phyloP scores from a whole-genome alignment of 2,888 invertebrate genomes.

The Microctonus aethiopoides region DNA sequence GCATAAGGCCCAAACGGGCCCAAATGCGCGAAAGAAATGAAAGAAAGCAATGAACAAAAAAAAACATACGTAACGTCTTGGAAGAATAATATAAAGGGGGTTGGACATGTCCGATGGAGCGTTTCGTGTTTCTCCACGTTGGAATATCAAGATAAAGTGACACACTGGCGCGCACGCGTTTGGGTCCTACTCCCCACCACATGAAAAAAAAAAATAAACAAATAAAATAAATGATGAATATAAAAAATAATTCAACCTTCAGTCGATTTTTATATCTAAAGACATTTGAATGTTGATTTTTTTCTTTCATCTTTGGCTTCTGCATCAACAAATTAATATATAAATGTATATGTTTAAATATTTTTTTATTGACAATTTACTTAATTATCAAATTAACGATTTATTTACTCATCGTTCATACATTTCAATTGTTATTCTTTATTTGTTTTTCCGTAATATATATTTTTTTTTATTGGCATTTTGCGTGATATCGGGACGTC shows the following conservation, averaged over 20 bases:
- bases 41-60: not conserved
- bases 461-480: constrained; percentile 13
- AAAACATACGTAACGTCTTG: not conserved
- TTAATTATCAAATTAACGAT: no score
- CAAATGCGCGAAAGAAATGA: not conserved
- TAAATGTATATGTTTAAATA: no score
- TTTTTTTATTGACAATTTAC: no score
- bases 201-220: no score
- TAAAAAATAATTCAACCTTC: not conserved
- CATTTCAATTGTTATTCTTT: not conserved
- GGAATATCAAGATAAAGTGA: constrained; percentile 15
- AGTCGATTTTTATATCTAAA: no score
- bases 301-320: no score
- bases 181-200: not conserved
- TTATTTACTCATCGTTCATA: not conserved
- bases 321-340: no score
- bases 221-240: no score
- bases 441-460: not conserved
- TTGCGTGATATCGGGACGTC: constrained; percentile 28
- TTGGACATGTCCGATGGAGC: constrained; percentile 5
- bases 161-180: not conserved
- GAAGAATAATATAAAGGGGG: constrained; percentile 11
- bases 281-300: no score
- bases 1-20: not conserved
- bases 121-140: not conserved